Percentiles rank a stretch among this genome's conserved stretches.
phyloP scores from a whole-genome alignment of 2,888 invertebrate genomes.

The Gryllus longicercus region DNA sequence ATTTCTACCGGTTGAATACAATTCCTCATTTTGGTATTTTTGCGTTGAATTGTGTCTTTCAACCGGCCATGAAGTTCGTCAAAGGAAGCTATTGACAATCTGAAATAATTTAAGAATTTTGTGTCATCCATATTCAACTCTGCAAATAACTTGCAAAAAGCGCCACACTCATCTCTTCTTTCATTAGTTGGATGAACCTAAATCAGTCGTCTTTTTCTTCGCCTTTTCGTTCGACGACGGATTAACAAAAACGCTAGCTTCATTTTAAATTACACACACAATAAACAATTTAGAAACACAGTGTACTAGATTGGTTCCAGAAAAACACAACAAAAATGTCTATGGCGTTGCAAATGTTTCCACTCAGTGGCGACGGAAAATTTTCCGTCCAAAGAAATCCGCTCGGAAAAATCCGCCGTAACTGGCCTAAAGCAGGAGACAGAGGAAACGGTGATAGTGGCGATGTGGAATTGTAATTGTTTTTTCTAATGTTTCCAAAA shows the following conservation, averaged over 20 bases:
- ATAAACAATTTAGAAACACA: too few relatives aligned
- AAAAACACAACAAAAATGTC: too few relatives aligned
- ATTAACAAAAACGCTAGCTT: background rate
- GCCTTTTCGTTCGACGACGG: constrained; percentile 1
- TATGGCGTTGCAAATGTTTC: too few relatives aligned
- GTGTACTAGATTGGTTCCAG: too few relatives aligned
- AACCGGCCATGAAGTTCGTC: constrained; percentile 33
- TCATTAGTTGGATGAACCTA: constrained; percentile 19
- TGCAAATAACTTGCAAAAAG: background rate
- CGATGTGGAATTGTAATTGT: too few relatives aligned
- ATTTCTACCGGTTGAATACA: constrained; percentile 34
- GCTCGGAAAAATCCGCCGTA: too few relatives aligned
- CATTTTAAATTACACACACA: background rate
- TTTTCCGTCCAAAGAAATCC: too few relatives aligned
- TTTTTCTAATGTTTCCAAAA: too few relatives aligned
- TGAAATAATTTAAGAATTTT: constrained; percentile 33
- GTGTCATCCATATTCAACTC: constrained; percentile 28
- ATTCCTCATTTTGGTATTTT: constrained; percentile 34
- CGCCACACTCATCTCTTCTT: background rate
- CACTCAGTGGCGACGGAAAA: too few relatives aligned
- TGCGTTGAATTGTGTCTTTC: constrained; percentile 29
- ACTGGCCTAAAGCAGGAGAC: too few relatives aligned
- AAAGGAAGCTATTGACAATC: constrained; percentile 30
- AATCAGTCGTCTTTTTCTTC: background rate
- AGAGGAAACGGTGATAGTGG: too few relatives aligned